Evolutionary conservation across 2,888 invertebrate genomes (phyloP), one percentile per base, ranked within the genome.

Genomic region (Carabus problematicus): DNA sequence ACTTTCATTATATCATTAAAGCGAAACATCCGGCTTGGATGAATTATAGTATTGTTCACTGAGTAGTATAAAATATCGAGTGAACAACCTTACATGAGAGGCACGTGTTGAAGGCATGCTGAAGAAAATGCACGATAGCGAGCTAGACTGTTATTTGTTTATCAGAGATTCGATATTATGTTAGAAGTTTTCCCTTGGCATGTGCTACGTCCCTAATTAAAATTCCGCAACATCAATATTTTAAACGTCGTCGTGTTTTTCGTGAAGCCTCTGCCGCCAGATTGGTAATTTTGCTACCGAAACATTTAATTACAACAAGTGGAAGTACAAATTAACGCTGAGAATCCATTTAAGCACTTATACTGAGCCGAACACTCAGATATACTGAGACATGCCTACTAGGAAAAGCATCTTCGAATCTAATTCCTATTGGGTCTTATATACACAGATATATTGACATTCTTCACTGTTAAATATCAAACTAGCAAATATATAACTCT

Each of bases 231-330:
- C 52, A 52, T 52, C 52, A 52, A 52, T 52, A 52, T 52, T 52
- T 52, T 52, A 52, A 52, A 52, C 52, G 16, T 52, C n/a, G 52
- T 52, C 52, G 52, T n/a, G n/a, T 52, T 52, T 16, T 52, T 52
- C 52, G 45, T 52, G 16, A 16, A 19, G 16, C 16, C 49, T 16
- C 49, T 49, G 16, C 52, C 14, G 52, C 19, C 14, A 16, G 52
- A 16, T 52, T 52, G 6, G 52, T 52, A 52, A 52, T 52, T 52
- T 52, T 52, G 19, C 52, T 52, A 9, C 41, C 40, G 67, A 60
- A 67, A 67, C 67, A 67, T 67, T 67, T 67, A 67, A 67, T 67
- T 67, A 67, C 67, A 52, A 49, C 67, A 60, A 67, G 67, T 67
- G 60, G 60, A 67, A 60, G 67, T 67, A 67, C 67, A 67, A 67